Evolutionary conservation across 1,140 invertebrate genomes (phyloP).

Genomic region (Drosophila kohkoa): DNA sequence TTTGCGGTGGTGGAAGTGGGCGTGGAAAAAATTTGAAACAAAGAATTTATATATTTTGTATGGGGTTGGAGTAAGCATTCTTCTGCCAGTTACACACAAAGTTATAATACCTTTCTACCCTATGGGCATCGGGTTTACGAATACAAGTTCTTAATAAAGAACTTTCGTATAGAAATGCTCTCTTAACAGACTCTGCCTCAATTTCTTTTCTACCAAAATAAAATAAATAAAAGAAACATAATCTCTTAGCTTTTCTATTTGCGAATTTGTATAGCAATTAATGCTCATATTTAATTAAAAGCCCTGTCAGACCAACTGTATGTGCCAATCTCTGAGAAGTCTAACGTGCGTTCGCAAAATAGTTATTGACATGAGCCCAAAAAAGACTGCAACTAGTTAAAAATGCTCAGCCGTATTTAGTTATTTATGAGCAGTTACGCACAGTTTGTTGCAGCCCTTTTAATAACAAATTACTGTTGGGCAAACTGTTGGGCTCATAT

Average conservation of each 20-base stretch:
- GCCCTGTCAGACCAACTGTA: background rate
- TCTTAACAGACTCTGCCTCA: background rate
- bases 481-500: constrained; percentile 3
- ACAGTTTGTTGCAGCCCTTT: constrained; percentile 43
- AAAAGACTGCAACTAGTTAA: background rate
- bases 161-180: background rate
- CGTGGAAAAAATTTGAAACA: no score
- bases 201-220: background rate
- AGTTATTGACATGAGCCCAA: constrained; percentile 2
- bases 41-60: no score
- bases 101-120: no score
- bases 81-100: no score
- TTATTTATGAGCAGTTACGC: background rate
- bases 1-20: no score
- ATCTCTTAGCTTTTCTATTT: no score
- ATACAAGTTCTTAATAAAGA: background rate
- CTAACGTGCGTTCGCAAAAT: background rate
- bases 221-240: no score
- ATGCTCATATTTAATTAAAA: constrained; percentile 2
- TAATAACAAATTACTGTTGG: constrained; percentile 47
- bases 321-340: background rate
- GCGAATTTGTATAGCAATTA: background rate
- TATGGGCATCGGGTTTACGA: background rate
- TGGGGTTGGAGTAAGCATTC: no score
- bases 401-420: background rate